Evolutionary conservation across 2,888 invertebrate species (phyloP).

Genomic region (Apocheima hispidaria): DNA sequence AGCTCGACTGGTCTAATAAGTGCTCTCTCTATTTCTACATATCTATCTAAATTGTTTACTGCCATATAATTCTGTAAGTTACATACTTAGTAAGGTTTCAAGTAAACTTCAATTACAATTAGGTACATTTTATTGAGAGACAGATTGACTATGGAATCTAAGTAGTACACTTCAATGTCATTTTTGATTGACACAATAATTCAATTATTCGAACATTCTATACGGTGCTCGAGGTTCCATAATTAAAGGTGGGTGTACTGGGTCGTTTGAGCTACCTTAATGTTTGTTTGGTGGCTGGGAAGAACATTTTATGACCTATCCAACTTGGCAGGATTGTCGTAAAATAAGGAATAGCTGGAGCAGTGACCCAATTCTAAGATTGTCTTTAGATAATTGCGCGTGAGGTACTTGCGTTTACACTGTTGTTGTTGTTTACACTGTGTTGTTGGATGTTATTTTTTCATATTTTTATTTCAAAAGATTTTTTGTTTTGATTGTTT

Average conservation of each 20-base stretch:
- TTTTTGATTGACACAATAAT: slow-evolving; percentile 6
- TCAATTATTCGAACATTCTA: neutral
- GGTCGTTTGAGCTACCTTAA: slow-evolving; percentile 33
- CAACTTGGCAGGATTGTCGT: slow-evolving; percentile 48
- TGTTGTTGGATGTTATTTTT: too few species aligned
- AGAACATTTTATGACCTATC: slow-evolving; percentile 49
- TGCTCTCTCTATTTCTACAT: too few species aligned
- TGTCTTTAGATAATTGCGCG: slow-evolving; percentile 34
- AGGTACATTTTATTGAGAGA: too few species aligned
- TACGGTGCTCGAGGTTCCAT: neutral
- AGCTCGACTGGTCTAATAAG: too few species aligned
- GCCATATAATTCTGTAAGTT: too few species aligned
- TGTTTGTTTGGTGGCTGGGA: slow-evolving; percentile 33
- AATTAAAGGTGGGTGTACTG: slow-evolving; percentile 2
- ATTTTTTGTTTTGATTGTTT: too few species aligned
- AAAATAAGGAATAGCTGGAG: slow-evolving; percentile 43
- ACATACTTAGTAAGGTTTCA: too few species aligned
- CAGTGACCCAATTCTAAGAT: slow-evolving; percentile 46
- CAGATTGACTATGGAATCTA: too few species aligned
- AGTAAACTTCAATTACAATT: too few species aligned
- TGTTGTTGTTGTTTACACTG: neutral
- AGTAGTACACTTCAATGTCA: neutral
- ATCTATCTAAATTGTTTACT: too few species aligned
- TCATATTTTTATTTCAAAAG: too few species aligned
- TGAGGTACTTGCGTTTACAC: neutral